A percentile compares a stretch with the other conserved stretches of the same genome.
Conservation (phyloP, 2,888 invertebrate species). For the Zele albiditarsus region DNA sequence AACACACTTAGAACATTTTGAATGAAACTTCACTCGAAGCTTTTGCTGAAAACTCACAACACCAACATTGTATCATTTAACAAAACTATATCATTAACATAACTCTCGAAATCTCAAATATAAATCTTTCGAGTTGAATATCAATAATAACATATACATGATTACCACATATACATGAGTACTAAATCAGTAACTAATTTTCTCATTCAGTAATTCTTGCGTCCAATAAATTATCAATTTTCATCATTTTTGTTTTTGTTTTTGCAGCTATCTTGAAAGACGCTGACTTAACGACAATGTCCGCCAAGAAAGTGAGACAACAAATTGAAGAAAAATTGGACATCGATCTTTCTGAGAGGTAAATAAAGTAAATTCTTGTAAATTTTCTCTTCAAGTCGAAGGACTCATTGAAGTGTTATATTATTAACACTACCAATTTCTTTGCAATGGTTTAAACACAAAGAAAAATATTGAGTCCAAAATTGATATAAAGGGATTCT, state of each 20-base stretch:
- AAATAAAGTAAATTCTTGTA: slow-evolving; percentile 45
- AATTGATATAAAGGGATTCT: slow-evolving; percentile 67
- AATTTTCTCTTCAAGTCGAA: neutral
- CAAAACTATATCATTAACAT: no score
- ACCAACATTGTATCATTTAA: no score
- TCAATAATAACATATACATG: neutral
- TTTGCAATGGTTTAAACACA: neutral
- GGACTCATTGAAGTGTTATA: neutral
- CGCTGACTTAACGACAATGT: slow-evolving; percentile 87
- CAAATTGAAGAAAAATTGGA: slow-evolving; percentile 88
- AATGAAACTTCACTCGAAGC: no score
- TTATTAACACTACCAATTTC: neutral
- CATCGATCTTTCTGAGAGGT: slow-evolving; percentile 81
- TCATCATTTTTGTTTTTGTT: slow-evolving; percentile 46
- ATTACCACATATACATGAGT: no score
- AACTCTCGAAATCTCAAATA: no score
- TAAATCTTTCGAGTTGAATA: no score
- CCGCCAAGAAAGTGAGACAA: slow-evolving; percentile 91
- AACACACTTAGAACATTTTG: no score
- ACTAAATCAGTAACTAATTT: slow-evolving; percentile 22
- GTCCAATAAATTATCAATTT: neutral
- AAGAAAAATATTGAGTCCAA: slow-evolving; percentile 57
- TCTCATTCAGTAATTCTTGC: neutral
- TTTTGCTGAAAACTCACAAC: no score
- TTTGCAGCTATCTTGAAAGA: slow-evolving; percentile 86